phyloP scores from a whole-genome alignment of 2,113 vertebrate genomes.

The Polyodon spathula region DNA sequence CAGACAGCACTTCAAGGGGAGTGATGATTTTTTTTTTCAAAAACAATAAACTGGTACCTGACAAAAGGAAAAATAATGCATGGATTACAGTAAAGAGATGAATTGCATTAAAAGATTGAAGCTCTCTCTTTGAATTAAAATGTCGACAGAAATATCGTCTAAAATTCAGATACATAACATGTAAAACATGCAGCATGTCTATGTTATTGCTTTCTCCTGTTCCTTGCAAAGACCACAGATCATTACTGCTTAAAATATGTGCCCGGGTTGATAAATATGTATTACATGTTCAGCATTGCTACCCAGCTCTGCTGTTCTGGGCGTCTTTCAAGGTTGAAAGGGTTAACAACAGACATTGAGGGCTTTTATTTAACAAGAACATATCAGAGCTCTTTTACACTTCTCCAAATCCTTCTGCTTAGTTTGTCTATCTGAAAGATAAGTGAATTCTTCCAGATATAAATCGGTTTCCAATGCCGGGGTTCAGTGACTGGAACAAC shows the following conservation, averaged over 20 bases:
- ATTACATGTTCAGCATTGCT: background rate
- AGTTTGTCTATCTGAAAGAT: background rate
- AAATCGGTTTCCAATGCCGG: too few relatives aligned
- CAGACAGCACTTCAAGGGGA: conserved; percentile 51
- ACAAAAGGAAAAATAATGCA: conserved; percentile 26
- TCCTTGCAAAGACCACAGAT: background rate
- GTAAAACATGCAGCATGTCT: background rate
- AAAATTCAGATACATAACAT: conserved; percentile 7
- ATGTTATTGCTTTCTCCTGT: background rate
- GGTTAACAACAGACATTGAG: conserved; percentile 6
- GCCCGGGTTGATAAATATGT: background rate
- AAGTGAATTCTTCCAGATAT: too few relatives aligned
- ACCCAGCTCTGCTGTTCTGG: background rate
- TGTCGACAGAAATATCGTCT: conserved; percentile 5
- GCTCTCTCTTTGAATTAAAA: conserved; percentile 4
- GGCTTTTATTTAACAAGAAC: conserved; percentile 2
- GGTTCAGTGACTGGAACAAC: background rate
- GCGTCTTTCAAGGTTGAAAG: conserved; percentile 11
- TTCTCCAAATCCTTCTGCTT: conserved; percentile 13
- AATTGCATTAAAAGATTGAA: conserved; percentile 41
- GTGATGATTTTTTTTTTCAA: conserved; percentile 51
- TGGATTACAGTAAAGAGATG: conserved; percentile 47
- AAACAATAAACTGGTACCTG: conserved; percentile 47
- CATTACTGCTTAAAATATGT: background rate
- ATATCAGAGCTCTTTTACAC: conserved; percentile 6